phyloP scores from a whole-genome alignment of 2,888 invertebrate genomes.

The Acronicta aceris region DNA sequence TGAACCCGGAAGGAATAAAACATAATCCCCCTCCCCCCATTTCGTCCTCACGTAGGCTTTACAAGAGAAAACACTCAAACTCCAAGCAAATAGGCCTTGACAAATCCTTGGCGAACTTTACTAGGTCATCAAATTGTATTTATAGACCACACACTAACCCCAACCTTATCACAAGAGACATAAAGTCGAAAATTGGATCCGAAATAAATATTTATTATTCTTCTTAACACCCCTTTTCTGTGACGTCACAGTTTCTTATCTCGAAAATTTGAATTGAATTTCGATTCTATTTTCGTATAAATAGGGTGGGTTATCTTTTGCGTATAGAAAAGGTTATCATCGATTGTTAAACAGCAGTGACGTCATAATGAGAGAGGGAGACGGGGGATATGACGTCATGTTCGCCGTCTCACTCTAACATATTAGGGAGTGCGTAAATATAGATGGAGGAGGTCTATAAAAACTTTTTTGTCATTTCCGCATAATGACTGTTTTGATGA shows the following conservation, averaged over 20 bases:
- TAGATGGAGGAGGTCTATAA: conserved; percentile 33
- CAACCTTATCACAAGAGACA: conserved; percentile 22
- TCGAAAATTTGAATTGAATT: conserved; percentile 2
- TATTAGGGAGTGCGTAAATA: conserved; percentile 39
- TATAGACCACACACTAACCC: conserved; percentile 46
- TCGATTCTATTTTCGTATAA: background rate
- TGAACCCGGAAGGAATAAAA: conserved; percentile 13
- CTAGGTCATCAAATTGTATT: conserved; percentile 51
- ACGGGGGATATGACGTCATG: conserved; percentile 65
- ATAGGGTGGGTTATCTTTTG: conserved; percentile 23
- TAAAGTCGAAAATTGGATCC: conserved; percentile 28
- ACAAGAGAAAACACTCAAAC: conserved; percentile 56
- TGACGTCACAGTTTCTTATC: conserved; percentile 48
- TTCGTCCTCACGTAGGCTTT: conserved; percentile 25
- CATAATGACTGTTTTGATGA: conserved; percentile 43
- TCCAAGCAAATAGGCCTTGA: conserved; percentile 44
- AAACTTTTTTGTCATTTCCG: conserved; percentile 22
- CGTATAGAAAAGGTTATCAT: conserved; percentile 29
- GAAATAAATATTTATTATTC: conserved; percentile 40
- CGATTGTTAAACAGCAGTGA: conserved; percentile 49
- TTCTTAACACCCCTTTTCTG: conserved; percentile 44
- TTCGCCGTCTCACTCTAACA: conserved; percentile 49
- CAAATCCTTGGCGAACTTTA: conserved; percentile 44
- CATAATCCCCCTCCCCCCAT: conserved; percentile 1
- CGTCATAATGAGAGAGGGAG: conserved; percentile 62